Evolutionary conservation across 2,888 invertebrate species (phyloP), one percentile per base, ranked within the genome.

Genomic region (Perithous albicinctus): DNA sequence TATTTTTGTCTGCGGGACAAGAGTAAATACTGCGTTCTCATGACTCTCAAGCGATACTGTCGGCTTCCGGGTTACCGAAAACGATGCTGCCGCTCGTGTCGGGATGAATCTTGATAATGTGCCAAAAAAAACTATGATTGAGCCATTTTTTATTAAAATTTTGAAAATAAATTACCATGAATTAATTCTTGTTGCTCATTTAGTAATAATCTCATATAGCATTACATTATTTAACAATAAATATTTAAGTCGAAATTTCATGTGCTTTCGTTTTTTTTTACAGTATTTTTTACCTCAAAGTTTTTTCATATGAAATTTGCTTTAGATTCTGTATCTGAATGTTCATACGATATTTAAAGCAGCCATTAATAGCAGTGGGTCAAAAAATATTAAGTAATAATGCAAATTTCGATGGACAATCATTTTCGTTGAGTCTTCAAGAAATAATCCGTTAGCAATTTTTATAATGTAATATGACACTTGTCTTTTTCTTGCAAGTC

Each of bases 11-110:
- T 74, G 5, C 75, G 83, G 20, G 94, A 94, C 88, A 91, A 91
- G 76, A 93, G 93, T 2, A 93, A 93, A 82, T 94, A 94, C 90
- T 95, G 95, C 89, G 93, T 75, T 41, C 90, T 94, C 2, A 93
- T 93, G 80, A 91, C 91, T 48, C 89, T 94, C 0, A 91, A 88
- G n/a, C 90, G 93, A 10, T 94, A 95, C 91, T 96, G 96, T 87
- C 90, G 92, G 0, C 91, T 95, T 35, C 93, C 94, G 0, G 94
- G 93, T 0, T 96, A 95, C 85, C 94, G 94, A 81, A 93, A 93
- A 83, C 93, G 94, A 69, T 96, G 96, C 87, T 96, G 96, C 87
- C 83, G 76, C 0, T 78, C 87, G 7, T 88, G 89, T 64, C 41
- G 38, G 8, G 32, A 63, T 2, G 43, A 74, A 54, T 46, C 48